Conservation (phyloP, 2,888 invertebrate species). For the Homarus gammarus region DNA sequence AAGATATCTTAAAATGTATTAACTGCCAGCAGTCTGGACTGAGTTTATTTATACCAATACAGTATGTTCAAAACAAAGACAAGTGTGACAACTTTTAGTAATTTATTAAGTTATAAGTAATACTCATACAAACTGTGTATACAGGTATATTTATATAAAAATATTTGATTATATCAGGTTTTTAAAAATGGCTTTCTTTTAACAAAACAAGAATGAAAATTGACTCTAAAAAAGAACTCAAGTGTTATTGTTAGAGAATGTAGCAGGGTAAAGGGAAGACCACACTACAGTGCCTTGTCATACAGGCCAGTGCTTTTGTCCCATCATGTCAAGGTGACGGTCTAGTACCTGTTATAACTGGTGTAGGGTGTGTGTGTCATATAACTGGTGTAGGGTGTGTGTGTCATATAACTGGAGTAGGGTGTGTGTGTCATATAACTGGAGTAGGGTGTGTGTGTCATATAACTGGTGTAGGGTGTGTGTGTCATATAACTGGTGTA, state of each 20-base stretch:
- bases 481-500: no score
- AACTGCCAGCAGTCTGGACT: background rate
- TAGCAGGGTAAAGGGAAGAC: background rate
- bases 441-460: no score
- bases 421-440: no score
- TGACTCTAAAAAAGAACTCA: constrained; percentile 7
- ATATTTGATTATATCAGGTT: constrained; percentile 43
- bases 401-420: no score
- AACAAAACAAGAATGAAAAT: constrained; percentile 38
- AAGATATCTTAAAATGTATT: background rate
- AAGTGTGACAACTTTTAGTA: constrained; percentile 1
- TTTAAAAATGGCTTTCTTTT: constrained; percentile 33
- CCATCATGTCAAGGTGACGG: no score
- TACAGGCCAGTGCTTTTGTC: background rate
- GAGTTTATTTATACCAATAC: background rate
- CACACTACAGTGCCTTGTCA: background rate
- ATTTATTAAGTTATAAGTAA: constrained; percentile 59
- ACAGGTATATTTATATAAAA: constrained; percentile 55
- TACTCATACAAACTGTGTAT: constrained; percentile 52
- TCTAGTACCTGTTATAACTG: no score
- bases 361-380: no score
- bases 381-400: no score
- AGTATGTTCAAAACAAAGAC: constrained; percentile 8
- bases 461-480: no score
- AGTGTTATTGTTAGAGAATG: constrained; percentile 13